Evolutionary conservation across 1,140 invertebrate species (phyloP).

Genomic region (Drosophila saltans): DNA sequence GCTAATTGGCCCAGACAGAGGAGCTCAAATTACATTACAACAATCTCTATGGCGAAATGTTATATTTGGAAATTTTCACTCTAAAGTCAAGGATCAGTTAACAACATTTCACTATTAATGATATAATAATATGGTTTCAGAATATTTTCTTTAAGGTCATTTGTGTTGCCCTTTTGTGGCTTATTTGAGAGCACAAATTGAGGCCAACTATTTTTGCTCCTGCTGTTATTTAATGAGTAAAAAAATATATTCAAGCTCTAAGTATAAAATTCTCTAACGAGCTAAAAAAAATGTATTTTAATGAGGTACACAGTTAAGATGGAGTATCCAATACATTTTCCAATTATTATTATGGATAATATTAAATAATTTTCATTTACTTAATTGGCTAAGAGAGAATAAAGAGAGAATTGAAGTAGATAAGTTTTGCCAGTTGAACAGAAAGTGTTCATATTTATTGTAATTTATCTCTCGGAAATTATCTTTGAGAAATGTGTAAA

Average conservation of each 20-base stretch:
- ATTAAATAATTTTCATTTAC: not conserved
- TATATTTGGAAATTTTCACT: not conserved
- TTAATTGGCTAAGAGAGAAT: not conserved
- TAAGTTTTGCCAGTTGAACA: no score
- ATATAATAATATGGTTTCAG: not conserved
- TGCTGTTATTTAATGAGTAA: constrained; percentile 21
- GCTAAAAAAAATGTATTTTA: constrained; percentile 28
- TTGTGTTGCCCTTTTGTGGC: not conserved
- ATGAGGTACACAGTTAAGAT: constrained; percentile 19
- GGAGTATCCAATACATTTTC: not conserved
- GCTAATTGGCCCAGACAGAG: constrained; percentile 63
- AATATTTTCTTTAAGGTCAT: not conserved
- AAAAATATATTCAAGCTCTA: not conserved
- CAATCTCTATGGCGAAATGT: not conserved
- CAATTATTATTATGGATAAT: no score
- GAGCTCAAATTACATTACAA: not conserved
- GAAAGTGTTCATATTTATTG: no score
- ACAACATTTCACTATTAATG: not conserved
- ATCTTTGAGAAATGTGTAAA: not conserved
- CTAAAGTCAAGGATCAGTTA: not conserved
- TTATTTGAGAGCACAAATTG: not conserved
- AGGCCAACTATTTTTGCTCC: not conserved
- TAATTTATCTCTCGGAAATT: no score
- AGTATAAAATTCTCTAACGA: constrained; percentile 27
- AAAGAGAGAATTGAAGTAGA: not conserved